Conservation (phyloP, 2,888 invertebrate species). For the Invenusta paracnida region DNA sequence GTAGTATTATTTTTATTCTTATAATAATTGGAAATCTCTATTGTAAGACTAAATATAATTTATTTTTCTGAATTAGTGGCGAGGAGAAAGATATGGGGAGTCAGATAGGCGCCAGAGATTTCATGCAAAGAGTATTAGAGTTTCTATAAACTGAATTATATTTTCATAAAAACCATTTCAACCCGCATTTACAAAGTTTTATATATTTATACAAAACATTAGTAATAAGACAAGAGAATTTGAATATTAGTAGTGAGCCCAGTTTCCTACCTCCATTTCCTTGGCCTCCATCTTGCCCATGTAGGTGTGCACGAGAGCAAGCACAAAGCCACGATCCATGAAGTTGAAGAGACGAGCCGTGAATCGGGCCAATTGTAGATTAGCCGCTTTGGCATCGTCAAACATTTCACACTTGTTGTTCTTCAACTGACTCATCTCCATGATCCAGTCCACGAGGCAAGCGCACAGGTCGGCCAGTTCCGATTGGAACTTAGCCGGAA, state of each 20-base stretch:
- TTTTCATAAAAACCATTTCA: too few species aligned
- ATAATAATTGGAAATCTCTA: too few species aligned
- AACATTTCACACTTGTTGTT: slow-evolving; percentile 17
- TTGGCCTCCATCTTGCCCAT: slow-evolving; percentile 21
- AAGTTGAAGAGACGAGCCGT: slow-evolving; percentile 66
- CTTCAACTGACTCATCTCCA: slow-evolving; percentile 6
- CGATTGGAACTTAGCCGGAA: neutral
- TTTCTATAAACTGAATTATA: too few species aligned
- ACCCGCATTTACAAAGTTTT: too few species aligned
- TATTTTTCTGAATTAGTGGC: too few species aligned
- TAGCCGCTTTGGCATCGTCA: slow-evolving; percentile 12
- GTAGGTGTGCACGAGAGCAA: slow-evolving; percentile 75
- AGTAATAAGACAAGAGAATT: neutral
- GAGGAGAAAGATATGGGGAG: too few species aligned
- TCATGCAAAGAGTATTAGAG: too few species aligned
- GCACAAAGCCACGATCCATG: slow-evolving; percentile 89
- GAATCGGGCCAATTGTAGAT: slow-evolving; percentile 36
- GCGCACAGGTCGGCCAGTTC: neutral
- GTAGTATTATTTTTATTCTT: too few species aligned
- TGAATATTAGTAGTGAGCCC: neutral
- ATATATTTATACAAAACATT: too few species aligned
- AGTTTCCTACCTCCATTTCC: neutral
- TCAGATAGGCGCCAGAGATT: too few species aligned
- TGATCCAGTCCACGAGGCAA: neutral
- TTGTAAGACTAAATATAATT: too few species aligned